Evolutionary conservation across 2,797 vertebrate species (phyloP), one percentile per base, ranked within the genome.

Genomic region (Rhabdophis nuchalis): DNA sequence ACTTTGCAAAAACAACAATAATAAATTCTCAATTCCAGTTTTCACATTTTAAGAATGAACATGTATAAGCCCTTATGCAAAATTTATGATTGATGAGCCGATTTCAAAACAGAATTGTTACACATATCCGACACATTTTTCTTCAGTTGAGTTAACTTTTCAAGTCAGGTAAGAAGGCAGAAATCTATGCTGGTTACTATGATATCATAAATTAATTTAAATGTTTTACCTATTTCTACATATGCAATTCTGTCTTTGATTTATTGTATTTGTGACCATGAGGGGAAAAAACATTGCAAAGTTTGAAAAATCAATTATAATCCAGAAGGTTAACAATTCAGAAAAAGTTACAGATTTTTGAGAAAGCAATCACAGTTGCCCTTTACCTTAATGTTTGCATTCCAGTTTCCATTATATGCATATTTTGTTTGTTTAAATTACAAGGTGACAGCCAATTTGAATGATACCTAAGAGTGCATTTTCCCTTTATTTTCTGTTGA

Each of bases 291-390:
- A 3, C 41, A 20, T 8, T 2, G 18, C 46, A 82, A 52, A 41
- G 20, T 4, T 5, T 89, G 25, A 93, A 87, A 93, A 92, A 90
- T 85, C 56, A 94, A 13, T 27, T 92, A 88, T 90, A 8, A 60
- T 1, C 4, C 18, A 89, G 9, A 93, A 72, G 32, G 85, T 12
- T 2, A 85, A 12, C 36, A 92, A 87, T 92, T 29, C 8, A 5
- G 52, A 36, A 50, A 58, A 50, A 53, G 11, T 54, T 91, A 32
- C 1, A 92, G 3, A 18, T 88, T 68, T 94, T 77, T 32, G 23
- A 0, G 77, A 68, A 94, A 90, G 23, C 1, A 93, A 58, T 32
- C 88, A 64, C 0, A 18, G 91, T 12, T 57, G 68, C 23, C 89
- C 86, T 23, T 9, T 7, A 60, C 29, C 46, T 82, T 36, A 93